A percentile compares a stretch with the other conserved stretches of the same genome.
Evolutionary conservation across 2,113 vertebrate genomes (phyloP).

Genomic region (Nestor notabilis): DNA sequence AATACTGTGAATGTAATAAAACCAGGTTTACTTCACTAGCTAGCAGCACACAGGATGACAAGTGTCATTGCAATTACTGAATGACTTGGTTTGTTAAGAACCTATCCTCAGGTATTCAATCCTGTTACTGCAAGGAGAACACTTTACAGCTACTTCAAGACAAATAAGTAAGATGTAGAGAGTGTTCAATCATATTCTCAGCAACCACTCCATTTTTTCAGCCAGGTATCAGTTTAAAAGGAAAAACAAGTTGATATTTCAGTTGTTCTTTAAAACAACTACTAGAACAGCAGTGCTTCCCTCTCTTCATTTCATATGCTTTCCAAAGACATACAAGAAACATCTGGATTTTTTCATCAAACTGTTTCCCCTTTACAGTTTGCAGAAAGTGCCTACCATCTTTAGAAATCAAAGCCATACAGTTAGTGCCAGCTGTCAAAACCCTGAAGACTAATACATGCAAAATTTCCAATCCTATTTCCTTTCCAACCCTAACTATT

Average conservation of each 20-base stretch:
- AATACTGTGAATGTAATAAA: not conserved
- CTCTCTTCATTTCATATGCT: not conserved
- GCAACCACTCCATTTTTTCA: not conserved
- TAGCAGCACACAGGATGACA: not conserved
- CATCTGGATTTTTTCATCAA: not conserved
- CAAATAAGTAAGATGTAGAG: not conserved
- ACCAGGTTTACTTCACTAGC: not conserved
- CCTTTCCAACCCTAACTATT: too few relatives aligned
- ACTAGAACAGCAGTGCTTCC: not conserved
- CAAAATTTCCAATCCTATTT: not conserved
- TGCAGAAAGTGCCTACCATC: fast-evolving
- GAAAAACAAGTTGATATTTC: not conserved
- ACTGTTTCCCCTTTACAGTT: not conserved
- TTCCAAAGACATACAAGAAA: not conserved
- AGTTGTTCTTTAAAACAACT: not conserved
- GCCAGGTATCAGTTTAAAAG: not conserved
- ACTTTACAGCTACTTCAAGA: not conserved
- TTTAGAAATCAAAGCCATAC: not conserved
- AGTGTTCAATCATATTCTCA: not conserved
- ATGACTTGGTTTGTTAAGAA: not conserved
- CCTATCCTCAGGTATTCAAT: not conserved
- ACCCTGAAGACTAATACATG: not conserved
- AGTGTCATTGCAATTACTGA: not conserved
- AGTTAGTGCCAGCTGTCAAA: not conserved
- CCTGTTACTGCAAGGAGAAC: not conserved